phyloP scores from a whole-genome alignment of 2,113 vertebrate genomes.

The Copsychus sechellarum region DNA sequence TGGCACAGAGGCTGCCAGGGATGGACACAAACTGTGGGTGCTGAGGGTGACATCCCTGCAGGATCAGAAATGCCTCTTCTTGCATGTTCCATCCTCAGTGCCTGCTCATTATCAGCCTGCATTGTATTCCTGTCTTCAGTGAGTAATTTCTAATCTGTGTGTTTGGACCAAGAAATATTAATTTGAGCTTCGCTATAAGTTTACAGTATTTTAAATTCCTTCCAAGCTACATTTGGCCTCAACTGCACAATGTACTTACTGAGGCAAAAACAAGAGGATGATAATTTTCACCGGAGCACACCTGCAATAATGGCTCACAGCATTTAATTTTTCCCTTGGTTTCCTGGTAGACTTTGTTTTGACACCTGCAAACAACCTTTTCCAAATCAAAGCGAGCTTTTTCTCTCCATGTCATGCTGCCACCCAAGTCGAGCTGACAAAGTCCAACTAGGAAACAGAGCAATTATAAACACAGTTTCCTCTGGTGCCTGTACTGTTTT shows the following conservation, averaged over 20 bases:
- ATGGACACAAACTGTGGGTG: background rate
- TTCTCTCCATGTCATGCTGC: conserved; percentile 28
- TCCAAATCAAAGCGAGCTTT: conserved; percentile 60
- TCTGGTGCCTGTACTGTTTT: conserved; percentile 60
- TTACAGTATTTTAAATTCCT: conserved; percentile 37
- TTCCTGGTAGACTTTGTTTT: conserved; percentile 62
- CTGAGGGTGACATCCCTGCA: accelerated
- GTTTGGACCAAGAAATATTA: conserved; percentile 50
- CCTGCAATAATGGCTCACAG: conserved; percentile 58
- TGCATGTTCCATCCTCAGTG: background rate
- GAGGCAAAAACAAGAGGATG: conserved; percentile 41
- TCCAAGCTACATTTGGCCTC: conserved; percentile 14
- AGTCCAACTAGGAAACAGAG: conserved; percentile 29
- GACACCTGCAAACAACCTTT: conserved; percentile 73
- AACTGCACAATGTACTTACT: conserved; percentile 7
- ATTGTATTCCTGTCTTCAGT: background rate
- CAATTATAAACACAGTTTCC: conserved; percentile 57
- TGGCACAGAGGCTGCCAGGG: background rate
- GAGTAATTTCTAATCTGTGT: conserved; percentile 26
- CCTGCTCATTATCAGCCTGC: background rate
- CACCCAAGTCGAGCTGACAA: conserved; percentile 40
- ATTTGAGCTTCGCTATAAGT: conserved; percentile 20
- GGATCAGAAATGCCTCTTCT: background rate
- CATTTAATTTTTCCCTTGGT: conserved; percentile 61
- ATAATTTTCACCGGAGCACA: conserved; percentile 58